Conservation (phyloP, 2,113 vertebrate genomes). For the Caranx melampygus region DNA sequence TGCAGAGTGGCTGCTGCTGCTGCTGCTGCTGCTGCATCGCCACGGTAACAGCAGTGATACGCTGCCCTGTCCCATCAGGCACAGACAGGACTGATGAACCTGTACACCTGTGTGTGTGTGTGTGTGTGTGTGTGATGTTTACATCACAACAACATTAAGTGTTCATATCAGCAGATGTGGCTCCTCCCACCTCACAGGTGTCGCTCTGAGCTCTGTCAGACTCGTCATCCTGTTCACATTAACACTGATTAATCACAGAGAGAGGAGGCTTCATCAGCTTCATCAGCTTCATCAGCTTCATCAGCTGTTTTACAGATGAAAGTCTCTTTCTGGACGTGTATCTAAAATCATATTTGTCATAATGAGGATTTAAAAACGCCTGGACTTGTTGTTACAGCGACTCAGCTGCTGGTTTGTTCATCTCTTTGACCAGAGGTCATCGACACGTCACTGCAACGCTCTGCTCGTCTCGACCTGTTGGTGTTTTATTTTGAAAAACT, state of each 20-base stretch:
- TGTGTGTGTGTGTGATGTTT: not conserved
- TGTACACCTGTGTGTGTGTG: too few species aligned
- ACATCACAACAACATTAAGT: not conserved
- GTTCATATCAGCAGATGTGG: constrained; percentile 10
- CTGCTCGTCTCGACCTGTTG: too few species aligned
- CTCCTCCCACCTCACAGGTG: constrained; percentile 1
- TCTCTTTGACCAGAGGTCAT: too few species aligned
- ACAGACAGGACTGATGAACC: not conserved
- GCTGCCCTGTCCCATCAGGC: constrained; percentile 32
- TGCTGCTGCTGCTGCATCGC: constrained; percentile 76
- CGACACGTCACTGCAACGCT: too few species aligned
- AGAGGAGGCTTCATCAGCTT: too few species aligned
- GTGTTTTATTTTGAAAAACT: too few species aligned
- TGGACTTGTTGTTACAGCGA: too few species aligned
- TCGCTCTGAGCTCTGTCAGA: not conserved
- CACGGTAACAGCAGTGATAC: constrained; percentile 62
- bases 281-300: not conserved
- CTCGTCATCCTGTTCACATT: not conserved
- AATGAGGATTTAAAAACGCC: not conserved
- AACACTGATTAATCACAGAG: not conserved
- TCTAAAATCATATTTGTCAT: too few species aligned
- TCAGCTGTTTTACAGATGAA: not conserved
- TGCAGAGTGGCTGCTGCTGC: constrained; percentile 58
- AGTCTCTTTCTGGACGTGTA: not conserved
- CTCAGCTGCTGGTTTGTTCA: too few species aligned